phyloP scores from a whole-genome alignment of 2,888 invertebrate species.

The Nipponacmea schrenckii region DNA sequence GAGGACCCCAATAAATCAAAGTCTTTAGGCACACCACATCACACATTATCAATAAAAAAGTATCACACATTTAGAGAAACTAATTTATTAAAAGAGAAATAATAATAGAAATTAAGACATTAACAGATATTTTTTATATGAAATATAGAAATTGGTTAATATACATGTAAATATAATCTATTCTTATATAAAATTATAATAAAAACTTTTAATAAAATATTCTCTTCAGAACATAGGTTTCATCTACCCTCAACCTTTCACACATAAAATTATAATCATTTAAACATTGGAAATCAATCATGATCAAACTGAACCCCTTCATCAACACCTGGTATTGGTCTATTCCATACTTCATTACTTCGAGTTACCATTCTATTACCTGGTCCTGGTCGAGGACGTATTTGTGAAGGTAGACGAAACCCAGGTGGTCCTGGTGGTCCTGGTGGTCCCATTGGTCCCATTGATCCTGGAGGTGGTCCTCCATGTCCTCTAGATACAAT shows the following conservation, averaged over 20 bases:
- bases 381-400: neutral
- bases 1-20: too few species aligned
- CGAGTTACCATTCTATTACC: neutral
- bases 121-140: too few species aligned
- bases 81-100: too few species aligned
- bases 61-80: too few species aligned
- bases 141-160: neutral
- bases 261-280: too few species aligned
- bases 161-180: neutral
- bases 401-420: neutral
- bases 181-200: too few species aligned
- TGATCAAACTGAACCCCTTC: neutral
- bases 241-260: too few species aligned
- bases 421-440: neutral
- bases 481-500: neutral
- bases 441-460: neutral
- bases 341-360: neutral
- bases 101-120: too few species aligned
- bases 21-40: too few species aligned
- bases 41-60: too few species aligned
- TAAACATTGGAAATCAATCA: neutral
- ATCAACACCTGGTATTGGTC: neutral
- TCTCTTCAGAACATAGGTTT: too few species aligned
- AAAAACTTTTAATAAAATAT: too few species aligned
- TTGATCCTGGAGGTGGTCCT: neutral